Evolutionary conservation across 53 echinoderm and acorn worm genomes (phyloP).

Genomic region (Echinarachnius parma): DNA sequence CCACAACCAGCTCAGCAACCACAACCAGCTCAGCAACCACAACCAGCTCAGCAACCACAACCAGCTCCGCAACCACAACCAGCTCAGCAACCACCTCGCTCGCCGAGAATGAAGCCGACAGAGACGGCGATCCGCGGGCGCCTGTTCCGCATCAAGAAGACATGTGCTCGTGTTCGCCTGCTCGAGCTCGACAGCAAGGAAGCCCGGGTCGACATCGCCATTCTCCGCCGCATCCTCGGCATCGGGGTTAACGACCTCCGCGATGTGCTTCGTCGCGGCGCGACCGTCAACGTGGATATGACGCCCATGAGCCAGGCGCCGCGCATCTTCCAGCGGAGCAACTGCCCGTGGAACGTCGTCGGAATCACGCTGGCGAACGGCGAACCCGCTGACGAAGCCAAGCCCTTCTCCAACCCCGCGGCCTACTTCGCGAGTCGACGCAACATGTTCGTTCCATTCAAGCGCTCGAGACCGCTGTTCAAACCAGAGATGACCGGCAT

Average conservation of each 20-base stretch:
- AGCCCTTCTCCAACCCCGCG: constrained; percentile 28
- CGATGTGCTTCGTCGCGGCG: constrained; percentile 29
- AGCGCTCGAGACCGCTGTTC: constrained; percentile 12
- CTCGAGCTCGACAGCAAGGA: constrained; percentile 26
- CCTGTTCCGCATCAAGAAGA: constrained; percentile 35
- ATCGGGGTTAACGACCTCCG: constrained; percentile 28
- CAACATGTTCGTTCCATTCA: constrained; percentile 14
- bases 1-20: too few species aligned
- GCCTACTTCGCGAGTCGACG: constrained; percentile 14
- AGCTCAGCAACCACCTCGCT: not conserved
- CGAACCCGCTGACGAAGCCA: constrained; percentile 12
- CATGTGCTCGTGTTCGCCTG: constrained; percentile 34
- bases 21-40: too few species aligned
- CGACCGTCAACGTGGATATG: constrained; percentile 26
- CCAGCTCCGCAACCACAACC: too few species aligned
- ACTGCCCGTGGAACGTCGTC: constrained; percentile 19
- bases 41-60: too few species aligned
- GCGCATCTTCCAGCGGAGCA: constrained; percentile 30
- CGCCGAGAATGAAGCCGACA: constrained; percentile 21
- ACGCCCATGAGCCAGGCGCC: constrained; percentile 23
- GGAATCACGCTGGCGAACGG: constrained; percentile 30
- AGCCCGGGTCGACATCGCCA: constrained; percentile 38
- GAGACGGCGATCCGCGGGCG: constrained; percentile 17
- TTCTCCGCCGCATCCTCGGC: constrained; percentile 24
- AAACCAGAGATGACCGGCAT: constrained; percentile 34